Base-by-base conservation (phyloP, 1,140 invertebrate species). In the Dreissena rostriformis region DNA sequence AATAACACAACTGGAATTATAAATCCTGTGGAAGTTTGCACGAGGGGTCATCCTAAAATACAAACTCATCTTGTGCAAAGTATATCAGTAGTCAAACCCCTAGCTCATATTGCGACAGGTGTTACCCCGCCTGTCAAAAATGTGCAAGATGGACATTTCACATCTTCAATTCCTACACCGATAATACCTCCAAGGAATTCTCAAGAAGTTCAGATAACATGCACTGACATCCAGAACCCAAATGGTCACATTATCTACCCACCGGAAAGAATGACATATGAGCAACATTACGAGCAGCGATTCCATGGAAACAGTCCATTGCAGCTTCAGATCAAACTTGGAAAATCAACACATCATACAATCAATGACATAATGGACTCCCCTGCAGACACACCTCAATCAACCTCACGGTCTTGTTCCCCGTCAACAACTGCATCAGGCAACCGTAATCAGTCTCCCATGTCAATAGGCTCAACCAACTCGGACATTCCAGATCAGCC, bases 401-500 rank as follows among this genome's bases (percentile, higher is more conserved):
- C 91, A 15, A 92, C 91, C 1, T 88, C 91, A 22, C 87, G 92
- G n/a, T 92, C 91, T 68, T 91, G 91, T 61, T 92, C 92, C 12
- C 92, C 92, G 22, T 87, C 90, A 24, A 80, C 80, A 22, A 67
- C 68, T 72, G 8, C 39, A 39, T 91, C 90, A 24, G 77, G 91
- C 52, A 83, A 88, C 49, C 91, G 88, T 29, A 93, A 92, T 84
- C 92, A 93, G 82, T 92, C 91, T 22, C 92, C 92, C 15, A 85
- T 92, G 82, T 92, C 92, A 65, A 87, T 92, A 76, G 89, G 86
- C 49, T 93, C 92, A 52, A 92, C 90, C 22, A 92, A 91, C 80
- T 93, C 91, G 22, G 91, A 93, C 84, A 89, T 92, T 84, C 91
- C 92, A 29, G 91, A 92, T 63, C 90, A 90, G 84, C 92, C 91